These are phyloP conservation scores for Lasioglossum pauxillum DNA, from an alignment of 2,888 invertebrate species.

Conservation along the genomic window DNA sequence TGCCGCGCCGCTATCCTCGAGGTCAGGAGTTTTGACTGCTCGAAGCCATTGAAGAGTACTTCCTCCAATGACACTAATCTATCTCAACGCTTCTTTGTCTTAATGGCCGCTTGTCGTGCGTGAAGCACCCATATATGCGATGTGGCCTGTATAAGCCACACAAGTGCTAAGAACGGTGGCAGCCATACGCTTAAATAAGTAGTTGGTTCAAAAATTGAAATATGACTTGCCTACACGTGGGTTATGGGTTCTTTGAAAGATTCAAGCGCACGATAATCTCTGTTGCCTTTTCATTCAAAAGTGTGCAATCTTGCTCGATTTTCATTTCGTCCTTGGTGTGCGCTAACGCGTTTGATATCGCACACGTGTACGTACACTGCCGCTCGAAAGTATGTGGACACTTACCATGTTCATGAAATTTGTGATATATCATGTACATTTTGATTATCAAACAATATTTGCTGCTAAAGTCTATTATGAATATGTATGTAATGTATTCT, in stretches of 20 bases:
- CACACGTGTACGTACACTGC: too few species aligned
- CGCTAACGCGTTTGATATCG: too few species aligned
- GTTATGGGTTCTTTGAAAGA: not conserved
- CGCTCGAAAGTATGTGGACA: too few species aligned
- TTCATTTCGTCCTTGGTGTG: too few species aligned
- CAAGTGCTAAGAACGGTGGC: slow-evolving; percentile 10
- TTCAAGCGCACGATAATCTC: too few species aligned
- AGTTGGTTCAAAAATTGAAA: not conserved
- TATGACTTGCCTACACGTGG: not conserved
- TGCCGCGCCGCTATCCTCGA: not conserved
- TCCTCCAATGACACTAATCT: slow-evolving; percentile 14
- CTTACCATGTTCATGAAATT: too few species aligned
- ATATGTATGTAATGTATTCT: too few species aligned
- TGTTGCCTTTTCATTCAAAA: too few species aligned
- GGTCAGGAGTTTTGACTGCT: slow-evolving; percentile 8
- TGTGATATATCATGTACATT: too few species aligned
- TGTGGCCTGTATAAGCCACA: slow-evolving; percentile 10
- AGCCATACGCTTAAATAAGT: not conserved
- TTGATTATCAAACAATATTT: too few species aligned
- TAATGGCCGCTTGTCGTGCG: slow-evolving; percentile 12
- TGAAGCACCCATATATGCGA: slow-evolving; percentile 8
- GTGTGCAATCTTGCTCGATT: too few species aligned
- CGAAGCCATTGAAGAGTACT: slow-evolving; percentile 11
- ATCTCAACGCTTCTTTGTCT: slow-evolving; percentile 14
- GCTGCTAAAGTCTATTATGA: too few species aligned